Evolutionary conservation across 1,140 invertebrate genomes (phyloP).

Genomic region (Formica exsecta): DNA sequence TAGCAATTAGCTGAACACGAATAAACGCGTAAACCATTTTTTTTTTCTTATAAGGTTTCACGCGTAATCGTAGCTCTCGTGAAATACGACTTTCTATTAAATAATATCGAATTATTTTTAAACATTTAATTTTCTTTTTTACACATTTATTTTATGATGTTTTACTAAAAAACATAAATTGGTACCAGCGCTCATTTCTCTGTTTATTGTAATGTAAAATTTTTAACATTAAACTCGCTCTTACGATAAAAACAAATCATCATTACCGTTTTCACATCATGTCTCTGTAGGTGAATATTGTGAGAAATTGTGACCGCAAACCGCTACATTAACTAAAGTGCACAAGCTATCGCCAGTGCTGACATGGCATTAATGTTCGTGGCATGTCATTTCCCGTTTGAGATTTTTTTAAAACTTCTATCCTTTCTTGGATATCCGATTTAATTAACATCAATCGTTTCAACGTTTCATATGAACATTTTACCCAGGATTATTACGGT

Average conservation of each 20-base stretch:
- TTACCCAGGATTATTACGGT: constrained; percentile 6
- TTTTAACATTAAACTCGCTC: neutral
- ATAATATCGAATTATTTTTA: neutral
- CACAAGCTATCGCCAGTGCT: constrained; percentile 60
- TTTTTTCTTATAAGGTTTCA: neutral
- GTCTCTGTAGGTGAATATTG: neutral
- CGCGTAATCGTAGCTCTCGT: neutral
- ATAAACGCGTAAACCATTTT: neutral
- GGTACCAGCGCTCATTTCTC: neutral
- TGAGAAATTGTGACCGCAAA: constrained; percentile 74
- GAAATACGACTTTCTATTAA: neutral
- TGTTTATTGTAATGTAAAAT: neutral
- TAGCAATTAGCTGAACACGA: constrained; percentile 38
- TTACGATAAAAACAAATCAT: neutral
- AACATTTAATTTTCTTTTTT: neutral
- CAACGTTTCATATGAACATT: neutral
- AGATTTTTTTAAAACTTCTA: constrained; percentile 13
- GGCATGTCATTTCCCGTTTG: constrained; percentile 19
- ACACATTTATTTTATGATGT: neutral
- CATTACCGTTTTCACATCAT: neutral
- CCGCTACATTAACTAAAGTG: constrained; percentile 78
- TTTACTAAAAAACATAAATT: neutral
- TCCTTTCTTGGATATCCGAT: constrained; percentile 1
- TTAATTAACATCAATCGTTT: constrained; percentile 26
- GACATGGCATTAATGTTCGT: constrained; percentile 25